Evolutionary conservation across 2,888 invertebrate species (phyloP).

Genomic region (Timema podura): DNA sequence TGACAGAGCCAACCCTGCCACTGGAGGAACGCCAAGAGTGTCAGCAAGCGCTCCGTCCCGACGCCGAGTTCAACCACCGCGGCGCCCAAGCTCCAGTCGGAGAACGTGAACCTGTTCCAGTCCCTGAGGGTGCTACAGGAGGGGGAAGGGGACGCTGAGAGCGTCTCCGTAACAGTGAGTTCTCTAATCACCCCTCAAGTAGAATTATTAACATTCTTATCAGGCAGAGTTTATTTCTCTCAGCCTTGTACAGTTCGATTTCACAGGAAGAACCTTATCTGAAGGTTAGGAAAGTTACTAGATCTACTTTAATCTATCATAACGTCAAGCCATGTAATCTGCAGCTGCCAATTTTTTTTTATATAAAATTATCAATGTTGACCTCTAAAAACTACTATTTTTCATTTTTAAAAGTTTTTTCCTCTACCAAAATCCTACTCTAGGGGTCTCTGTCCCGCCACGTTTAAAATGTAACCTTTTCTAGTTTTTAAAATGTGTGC

Average conservation of each 20-base stretch:
- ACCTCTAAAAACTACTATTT: not conserved
- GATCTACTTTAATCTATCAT: no score
- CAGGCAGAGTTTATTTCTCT: no score
- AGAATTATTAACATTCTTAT: no score
- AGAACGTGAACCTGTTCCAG: constrained; percentile 87
- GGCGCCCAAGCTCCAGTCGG: constrained; percentile 58
- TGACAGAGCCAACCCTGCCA: constrained; percentile 85
- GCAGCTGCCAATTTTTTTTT: no score
- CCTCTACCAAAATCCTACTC: not conserved
- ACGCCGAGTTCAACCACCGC: constrained; percentile 38
- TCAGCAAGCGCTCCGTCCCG: constrained; percentile 66
- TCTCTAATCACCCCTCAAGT: not conserved
- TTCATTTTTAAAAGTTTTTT: constrained; percentile 5
- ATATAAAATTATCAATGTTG: not conserved
- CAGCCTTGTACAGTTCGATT: no score
- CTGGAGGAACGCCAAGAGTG: constrained; percentile 84
- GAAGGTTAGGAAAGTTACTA: no score
- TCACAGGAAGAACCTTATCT: no score
- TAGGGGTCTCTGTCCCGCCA: no score
- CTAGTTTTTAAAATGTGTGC: not conserved
- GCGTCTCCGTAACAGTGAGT: constrained; percentile 40
- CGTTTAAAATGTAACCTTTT: no score
- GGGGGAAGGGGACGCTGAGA: constrained; percentile 63
- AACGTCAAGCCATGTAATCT: no score
- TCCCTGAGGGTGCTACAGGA: constrained; percentile 83